Conservation (phyloP, 1,140 invertebrate species). For the Cotesia typhae region DNA sequence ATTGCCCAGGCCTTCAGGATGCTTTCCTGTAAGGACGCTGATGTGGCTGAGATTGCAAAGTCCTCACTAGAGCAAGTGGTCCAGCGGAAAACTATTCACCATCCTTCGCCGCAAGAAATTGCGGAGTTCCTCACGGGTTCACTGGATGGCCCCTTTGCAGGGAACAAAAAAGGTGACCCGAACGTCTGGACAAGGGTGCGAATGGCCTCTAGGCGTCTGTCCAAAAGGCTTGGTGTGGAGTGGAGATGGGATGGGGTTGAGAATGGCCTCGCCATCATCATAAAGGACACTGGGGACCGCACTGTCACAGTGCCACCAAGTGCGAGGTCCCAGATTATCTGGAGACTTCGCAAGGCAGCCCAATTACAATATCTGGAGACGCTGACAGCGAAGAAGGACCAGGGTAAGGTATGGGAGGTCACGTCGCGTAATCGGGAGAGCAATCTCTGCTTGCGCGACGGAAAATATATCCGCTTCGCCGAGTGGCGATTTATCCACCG, state of each 20-base stretch:
- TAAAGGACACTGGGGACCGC: no score
- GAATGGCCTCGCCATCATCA: neutral
- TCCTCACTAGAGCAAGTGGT: neutral
- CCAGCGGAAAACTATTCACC: neutral
- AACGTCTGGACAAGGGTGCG: neutral
- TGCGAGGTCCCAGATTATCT: neutral
- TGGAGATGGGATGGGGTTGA: neutral
- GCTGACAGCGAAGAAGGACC: neutral
- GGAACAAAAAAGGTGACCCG: neutral
- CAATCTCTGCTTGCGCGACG: neutral
- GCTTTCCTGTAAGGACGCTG: slow-evolving; percentile 31
- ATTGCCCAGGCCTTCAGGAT: slow-evolving; percentile 36
- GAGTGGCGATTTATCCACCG: neutral
- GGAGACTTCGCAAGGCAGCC: neutral
- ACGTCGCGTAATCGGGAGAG: neutral
- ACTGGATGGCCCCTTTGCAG: neutral
- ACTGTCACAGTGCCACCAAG: neutral
- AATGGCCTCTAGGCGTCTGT: neutral
- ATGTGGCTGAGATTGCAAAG: neutral
- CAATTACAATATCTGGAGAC: neutral
- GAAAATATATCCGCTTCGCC: neutral
- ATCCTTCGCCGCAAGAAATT: neutral
- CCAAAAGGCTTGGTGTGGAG: neutral
- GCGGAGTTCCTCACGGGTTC: neutral
- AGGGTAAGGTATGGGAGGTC: neutral